A percentile compares a stretch with the other conserved stretches of the same genome.
These are phyloP conservation scores for Yoshiicerus persimilis DNA, from an alignment of 1,140 invertebrate species.

Conservation along the genomic window DNA sequence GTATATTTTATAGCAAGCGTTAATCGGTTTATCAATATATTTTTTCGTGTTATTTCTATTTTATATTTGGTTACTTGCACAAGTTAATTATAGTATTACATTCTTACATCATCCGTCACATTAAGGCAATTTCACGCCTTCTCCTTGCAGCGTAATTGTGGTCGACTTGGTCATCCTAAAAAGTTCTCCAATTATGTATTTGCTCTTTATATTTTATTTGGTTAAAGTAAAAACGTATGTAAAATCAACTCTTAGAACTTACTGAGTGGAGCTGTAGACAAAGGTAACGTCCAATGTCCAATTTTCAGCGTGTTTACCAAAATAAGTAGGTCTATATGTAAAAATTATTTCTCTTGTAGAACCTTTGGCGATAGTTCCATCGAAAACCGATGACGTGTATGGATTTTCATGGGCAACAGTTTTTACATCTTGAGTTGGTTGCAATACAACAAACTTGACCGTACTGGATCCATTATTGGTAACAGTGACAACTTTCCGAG, in stretches of 20 bases:
- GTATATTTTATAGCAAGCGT: no score
- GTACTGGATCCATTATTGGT: neutral
- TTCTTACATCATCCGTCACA: neutral
- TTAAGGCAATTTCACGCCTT: neutral
- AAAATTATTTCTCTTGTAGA: neutral
- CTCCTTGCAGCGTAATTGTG: neutral
- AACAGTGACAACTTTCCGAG: neutral
- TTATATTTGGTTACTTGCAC: no score
- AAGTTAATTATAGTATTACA: no score
- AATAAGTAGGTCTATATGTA: neutral
- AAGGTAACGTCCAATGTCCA: neutral
- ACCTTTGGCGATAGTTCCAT: neutral
- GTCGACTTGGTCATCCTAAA: neutral
- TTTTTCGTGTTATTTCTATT: no score
- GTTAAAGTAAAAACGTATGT: no score
- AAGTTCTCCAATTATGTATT: no score
- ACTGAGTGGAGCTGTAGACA: neutral
- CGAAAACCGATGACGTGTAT: neutral
- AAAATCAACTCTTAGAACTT: neutral
- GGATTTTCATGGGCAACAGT: neutral
- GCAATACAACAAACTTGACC: neutral
- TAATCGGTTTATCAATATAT: no score
- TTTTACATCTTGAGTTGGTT: neutral
- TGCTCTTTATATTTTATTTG: no score
- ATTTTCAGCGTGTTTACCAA: neutral